These are phyloP conservation scores for Sinocyclocheilus maitianheensis DNA, from an alignment of 2,113 vertebrate species.

Conservation along the genomic window DNA sequence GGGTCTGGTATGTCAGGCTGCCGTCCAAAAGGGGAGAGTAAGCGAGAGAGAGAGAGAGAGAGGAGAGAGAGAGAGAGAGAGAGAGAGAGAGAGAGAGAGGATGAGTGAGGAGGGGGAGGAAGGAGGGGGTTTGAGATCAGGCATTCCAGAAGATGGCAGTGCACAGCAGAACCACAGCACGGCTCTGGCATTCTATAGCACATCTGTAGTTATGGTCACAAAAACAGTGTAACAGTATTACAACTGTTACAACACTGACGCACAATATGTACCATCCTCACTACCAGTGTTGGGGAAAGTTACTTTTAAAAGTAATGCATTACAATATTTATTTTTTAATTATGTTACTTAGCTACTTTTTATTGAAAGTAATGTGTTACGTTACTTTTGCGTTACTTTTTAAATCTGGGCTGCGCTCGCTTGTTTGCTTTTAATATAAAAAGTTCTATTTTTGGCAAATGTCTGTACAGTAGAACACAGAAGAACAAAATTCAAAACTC, in stretches of 20 bases:
- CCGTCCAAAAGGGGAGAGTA: constrained; percentile 75
- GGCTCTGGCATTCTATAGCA: neutral
- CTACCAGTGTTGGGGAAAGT: too few species aligned
- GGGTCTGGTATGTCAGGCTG: constrained; percentile 89
- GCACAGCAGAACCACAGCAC: constrained; percentile 3
- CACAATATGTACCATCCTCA: neutral
- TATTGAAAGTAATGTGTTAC: too few species aligned
- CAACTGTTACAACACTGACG: neutral
- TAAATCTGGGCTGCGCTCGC: too few species aligned
- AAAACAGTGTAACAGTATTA: neutral
- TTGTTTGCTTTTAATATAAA: too few species aligned
- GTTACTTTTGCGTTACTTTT: too few species aligned
- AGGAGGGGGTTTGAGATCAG: constrained; percentile 74
- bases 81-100: constrained; percentile 10
- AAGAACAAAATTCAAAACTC: too few species aligned
- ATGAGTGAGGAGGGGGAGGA: neutral
- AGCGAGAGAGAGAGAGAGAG: neutral
- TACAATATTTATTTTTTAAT: too few species aligned
- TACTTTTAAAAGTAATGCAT: too few species aligned
- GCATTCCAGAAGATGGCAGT: constrained; percentile 78
- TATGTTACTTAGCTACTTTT: too few species aligned
- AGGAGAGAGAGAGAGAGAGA: constrained; percentile 1
- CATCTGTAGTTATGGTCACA: neutral
- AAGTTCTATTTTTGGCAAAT: too few species aligned
- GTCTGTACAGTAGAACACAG: too few species aligned